Evolutionary conservation across 2,113 vertebrate genomes (phyloP), one percentile per base, ranked within the genome.

Genomic region (Grammomys surdaster): DNA sequence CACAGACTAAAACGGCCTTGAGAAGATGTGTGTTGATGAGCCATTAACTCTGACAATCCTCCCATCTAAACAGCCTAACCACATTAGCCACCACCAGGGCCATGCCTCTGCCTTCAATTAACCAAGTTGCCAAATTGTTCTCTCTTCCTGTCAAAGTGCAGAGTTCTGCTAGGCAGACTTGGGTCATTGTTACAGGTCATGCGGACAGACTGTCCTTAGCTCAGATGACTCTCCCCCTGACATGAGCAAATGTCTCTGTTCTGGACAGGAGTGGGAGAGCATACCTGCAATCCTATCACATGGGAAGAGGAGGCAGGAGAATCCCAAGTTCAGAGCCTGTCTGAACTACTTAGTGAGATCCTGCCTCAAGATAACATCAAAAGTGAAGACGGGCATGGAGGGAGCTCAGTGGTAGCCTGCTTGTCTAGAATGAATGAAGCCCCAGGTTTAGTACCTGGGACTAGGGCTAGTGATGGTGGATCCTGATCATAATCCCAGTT

Each of bases 11-110:
- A 36, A 13, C 2, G 33, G 46, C 95, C 20, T 78, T 70, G 87
- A 96, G 97, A 75, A 69, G 93, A 46, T 97, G 93, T 73, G 80
- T 87, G 36, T 96, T 43, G 26, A 86, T 82, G 97, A 90, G 96
- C 80, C 90, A 51, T 96, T 91, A 93, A 88, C 84, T 96, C 72
- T 16, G 54, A 89, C 36, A 91, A 90, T 67, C 90, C 72, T 95
- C 73, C 91, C 93, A 93, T 22, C 28, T 95, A 91, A 97, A 87
- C 92, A 91, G 31, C 51, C 17, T 10, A 2, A 16, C 14, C 3
- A 10, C 73, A 1, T 10, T 43, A 12, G 5, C 43, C 36, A 0
- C 48, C 43, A 8, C 7, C n/a, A 97, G 97, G 93, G 94, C 65
- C 70, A 28, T 91, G 92, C 94, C 96, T 96, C 93, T 58, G 94